Conservation (phyloP, 2,113 vertebrate genomes). For the Colius striatus region DNA sequence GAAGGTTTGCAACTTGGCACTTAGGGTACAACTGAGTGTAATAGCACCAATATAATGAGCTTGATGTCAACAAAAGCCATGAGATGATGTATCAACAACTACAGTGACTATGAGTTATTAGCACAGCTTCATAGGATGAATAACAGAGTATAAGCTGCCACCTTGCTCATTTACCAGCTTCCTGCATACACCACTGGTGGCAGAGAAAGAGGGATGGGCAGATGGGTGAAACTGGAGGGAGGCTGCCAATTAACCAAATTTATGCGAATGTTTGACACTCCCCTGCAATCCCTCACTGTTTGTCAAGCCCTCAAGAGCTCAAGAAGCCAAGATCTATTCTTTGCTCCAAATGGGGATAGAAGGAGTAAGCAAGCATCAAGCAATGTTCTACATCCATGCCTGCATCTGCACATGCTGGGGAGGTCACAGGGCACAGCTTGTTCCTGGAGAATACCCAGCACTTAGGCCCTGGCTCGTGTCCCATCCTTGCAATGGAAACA, state of each 20-base stretch:
- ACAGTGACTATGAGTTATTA: background rate
- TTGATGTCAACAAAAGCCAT: background rate
- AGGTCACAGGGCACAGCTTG: background rate
- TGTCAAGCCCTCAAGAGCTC: background rate
- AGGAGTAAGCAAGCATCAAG: background rate
- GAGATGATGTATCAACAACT: background rate
- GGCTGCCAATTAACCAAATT: background rate
- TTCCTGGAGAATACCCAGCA: background rate
- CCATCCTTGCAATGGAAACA: background rate
- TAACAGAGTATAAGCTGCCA: background rate
- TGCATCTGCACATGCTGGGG: accelerated
- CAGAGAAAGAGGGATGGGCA: background rate
- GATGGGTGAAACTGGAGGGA: background rate
- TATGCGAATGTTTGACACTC: background rate
- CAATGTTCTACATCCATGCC: background rate
- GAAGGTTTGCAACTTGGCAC: background rate
- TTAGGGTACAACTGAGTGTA: background rate
- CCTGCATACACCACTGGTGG: background rate
- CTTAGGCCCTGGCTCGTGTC: background rate
- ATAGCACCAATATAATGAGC: background rate
- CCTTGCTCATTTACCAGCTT: background rate
- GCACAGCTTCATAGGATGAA: background rate
- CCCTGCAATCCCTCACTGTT: background rate
- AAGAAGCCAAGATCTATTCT: background rate
- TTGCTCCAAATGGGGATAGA: background rate